Evolutionary conservation across 2,888 invertebrate genomes (phyloP), one percentile per base, ranked within the genome.

Genomic region (Physocephala rufipes): DNA sequence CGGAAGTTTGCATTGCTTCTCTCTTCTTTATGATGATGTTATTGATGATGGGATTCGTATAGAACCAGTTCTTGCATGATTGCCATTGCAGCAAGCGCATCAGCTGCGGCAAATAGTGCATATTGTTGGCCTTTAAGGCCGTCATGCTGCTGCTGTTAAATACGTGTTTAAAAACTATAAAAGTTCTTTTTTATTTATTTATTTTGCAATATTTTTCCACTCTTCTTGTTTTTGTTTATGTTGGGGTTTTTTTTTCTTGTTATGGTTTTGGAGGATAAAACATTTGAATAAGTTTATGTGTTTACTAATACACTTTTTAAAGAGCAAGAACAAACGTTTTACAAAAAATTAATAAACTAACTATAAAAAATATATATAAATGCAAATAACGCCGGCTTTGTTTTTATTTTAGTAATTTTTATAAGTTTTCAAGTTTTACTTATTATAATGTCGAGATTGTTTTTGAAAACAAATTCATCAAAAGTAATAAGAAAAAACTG

Each of bases 41-140:
- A 66, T 28, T 58, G 30, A 4, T 49, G 64, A 21, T 63, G 67
- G 43, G 58, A 51, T 16, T 55, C 26, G 51, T 24, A 66, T 26
- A 73, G 73, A 73, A 71, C 72, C 45, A 72, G 72, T 59, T 58
- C 72, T 58, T 71, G 70, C 67, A 58, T 51, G 67, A 59, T 64
- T 71, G 71, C 69, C 67, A 63, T 26, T 61, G 47, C 49, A 69
- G 61, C 61, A 71, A 36, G 61, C 70, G 51, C 51, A 62, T 58
- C 59, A 74, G 49, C 49, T 53, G 51, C 58, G 68, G 63, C 63
- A 71, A 49, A 59, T 71, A 49, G 53, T 68, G 65, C 65, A 74
- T 74, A 67, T 74, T 75, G 72, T 76, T 82, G 82, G 82, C 82
- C 82, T 80, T 81, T 79, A 81, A 82, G 82, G 82, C 82, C 82